A percentile compares a stretch with the other conserved stretches of the same genome.
Evolutionary conservation across 2,113 vertebrate species (phyloP).

Genomic region (Rutilus rutilus): DNA sequence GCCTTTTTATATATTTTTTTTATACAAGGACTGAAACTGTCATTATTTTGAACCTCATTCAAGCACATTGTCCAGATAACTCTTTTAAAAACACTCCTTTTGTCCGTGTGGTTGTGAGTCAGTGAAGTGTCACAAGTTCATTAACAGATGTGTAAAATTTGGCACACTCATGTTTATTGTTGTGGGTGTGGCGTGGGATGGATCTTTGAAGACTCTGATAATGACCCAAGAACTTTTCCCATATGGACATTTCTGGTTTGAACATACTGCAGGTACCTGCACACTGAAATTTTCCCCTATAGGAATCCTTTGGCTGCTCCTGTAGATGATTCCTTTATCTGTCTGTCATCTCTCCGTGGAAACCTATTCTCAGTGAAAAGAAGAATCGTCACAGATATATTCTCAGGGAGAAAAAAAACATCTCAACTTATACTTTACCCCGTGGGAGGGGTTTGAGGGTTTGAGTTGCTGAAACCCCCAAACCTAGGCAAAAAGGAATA

Average conservation of each 20-base stretch:
- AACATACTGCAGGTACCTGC: no score
- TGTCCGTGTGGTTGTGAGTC: not conserved
- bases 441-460: not conserved
- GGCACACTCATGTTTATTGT: constrained; percentile 19
- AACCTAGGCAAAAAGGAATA: not conserved
- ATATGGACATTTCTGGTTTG: not conserved
- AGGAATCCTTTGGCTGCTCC: not conserved
- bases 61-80: not conserved
- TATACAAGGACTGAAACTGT: not conserved
- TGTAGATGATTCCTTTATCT: not conserved
- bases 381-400: not conserved
- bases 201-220: constrained; percentile 16
- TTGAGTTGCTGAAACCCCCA: not conserved
- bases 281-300: no score
- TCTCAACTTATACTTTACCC: not conserved
- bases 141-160: constrained; percentile 20
- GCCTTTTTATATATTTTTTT: not conserved
- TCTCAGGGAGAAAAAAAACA: not conserved
- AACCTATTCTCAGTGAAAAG: not conserved
- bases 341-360: constrained; percentile 2
- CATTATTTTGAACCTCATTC: not conserved
- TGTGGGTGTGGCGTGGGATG: not conserved
- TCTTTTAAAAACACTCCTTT: not conserved
- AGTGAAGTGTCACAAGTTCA: not conserved
- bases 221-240: not conserved